These are phyloP conservation scores for Drosophila mojavensis DNA, from an alignment of 1,140 invertebrate species.

Conservation along the genomic window DNA sequence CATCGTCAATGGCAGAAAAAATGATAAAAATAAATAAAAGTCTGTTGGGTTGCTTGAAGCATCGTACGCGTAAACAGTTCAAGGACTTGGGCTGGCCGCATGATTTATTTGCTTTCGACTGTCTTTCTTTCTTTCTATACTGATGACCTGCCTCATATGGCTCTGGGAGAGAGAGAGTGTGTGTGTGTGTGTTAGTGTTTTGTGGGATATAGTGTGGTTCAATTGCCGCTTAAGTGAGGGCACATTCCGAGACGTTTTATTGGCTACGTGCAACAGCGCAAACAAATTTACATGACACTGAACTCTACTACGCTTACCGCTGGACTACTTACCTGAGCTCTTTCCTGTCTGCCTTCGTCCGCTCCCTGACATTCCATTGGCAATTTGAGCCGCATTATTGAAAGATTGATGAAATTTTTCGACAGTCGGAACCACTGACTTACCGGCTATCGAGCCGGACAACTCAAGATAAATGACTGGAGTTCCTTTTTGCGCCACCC, in stretches of 20 bases:
- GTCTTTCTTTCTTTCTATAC: constrained; percentile 56
- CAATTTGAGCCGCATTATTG: constrained; percentile 64
- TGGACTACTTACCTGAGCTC: constrained; percentile 53
- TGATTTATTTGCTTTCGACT: constrained; percentile 79
- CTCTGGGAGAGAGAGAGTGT: neutral
- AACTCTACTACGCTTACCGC: constrained; percentile 39
- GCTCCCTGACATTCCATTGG: neutral
- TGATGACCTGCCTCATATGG: constrained; percentile 37
- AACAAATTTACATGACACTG: constrained; percentile 81
- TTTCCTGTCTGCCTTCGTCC: neutral
- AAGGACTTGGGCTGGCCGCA: constrained; percentile 60
- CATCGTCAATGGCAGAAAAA: constrained; percentile 48
- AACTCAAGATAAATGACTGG: constrained; percentile 44
- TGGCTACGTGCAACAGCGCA: constrained; percentile 79
- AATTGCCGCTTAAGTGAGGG: constrained; percentile 49
- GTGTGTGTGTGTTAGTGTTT: constrained; percentile 15
- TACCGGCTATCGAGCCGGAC: constrained; percentile 21
- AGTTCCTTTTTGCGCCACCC: constrained; percentile 24
- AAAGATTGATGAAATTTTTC: constrained; percentile 77
- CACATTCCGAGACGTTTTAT: constrained; percentile 69
- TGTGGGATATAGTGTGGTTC: constrained; percentile 43
- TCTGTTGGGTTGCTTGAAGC: constrained; percentile 49
- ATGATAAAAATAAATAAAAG: constrained; percentile 67
- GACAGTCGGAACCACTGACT: constrained; percentile 33
- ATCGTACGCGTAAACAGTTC: constrained; percentile 68